Percentiles rank a stretch among this genome's conserved stretches.
Evolutionary conservation across 2,113 vertebrate species (phyloP).

Genomic region (Uria lomvia): DNA sequence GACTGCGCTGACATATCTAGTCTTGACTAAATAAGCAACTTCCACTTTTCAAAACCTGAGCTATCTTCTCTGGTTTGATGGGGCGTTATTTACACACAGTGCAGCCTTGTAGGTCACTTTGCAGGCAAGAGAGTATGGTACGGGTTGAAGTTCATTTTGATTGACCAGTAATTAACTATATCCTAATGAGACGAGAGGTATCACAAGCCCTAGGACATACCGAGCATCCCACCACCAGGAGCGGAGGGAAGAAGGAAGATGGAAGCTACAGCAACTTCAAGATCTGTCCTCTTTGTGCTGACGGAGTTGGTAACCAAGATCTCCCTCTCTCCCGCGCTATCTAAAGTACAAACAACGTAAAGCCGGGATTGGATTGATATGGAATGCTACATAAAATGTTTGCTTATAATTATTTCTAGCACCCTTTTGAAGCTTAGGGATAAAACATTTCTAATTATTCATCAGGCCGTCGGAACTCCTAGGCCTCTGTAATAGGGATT

Average conservation of each 20-base stretch:
- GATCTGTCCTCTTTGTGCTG: conserved; percentile 25
- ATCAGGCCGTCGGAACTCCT: conserved; percentile 72
- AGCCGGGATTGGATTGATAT: conserved; percentile 66
- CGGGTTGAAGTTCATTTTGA: conserved; percentile 30
- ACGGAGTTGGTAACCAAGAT: conserved; percentile 44
- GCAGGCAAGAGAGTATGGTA: neutral
- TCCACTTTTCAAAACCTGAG: neutral
- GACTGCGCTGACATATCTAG: neutral
- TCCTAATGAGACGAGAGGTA: conserved; percentile 36
- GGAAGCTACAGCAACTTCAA: neutral
- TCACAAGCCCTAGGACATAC: neutral
- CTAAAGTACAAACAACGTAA: conserved; percentile 64
- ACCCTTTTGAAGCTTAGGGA: conserved; percentile 79
- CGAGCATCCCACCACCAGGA: conserved; percentile 18
- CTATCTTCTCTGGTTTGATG: neutral
- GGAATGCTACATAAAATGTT: conserved; percentile 74
- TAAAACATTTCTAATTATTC: conserved; percentile 84
- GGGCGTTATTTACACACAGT: rapidly evolving
- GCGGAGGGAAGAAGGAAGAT: neutral
- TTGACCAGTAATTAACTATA: conserved; percentile 56
- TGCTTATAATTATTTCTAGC: conserved; percentile 83
- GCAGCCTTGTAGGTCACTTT: neutral
- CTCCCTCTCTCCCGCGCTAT: conserved; percentile 25
- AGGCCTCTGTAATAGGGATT: conserved; percentile 75
- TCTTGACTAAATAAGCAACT: neutral